Percentiles rank a stretch among this genome's conserved stretches.
Evolutionary conservation across 2,113 vertebrate species (phyloP).

Genomic region (Plestiodon gilberti): DNA sequence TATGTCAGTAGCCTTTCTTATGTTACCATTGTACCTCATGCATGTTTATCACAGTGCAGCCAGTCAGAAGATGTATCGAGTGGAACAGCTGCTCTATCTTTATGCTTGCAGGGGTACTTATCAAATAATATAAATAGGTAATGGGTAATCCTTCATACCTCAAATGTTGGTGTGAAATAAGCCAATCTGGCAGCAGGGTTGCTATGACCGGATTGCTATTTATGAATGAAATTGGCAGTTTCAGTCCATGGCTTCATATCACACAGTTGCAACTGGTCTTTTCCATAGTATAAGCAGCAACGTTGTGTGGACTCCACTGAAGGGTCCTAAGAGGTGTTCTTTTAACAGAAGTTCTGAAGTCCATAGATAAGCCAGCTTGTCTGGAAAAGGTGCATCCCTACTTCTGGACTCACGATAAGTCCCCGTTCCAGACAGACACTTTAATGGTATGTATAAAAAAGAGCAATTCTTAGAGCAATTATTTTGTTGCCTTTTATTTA

Average conservation of each 20-base stretch:
- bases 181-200: background rate
- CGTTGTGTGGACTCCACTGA: background rate
- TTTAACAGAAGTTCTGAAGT: background rate
- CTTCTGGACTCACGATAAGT: background rate
- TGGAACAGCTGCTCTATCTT: background rate
- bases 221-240: conserved; percentile 2
- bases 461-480: background rate
- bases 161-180: background rate
- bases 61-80: background rate
- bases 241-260: background rate
- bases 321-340: background rate
- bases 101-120: too few relatives aligned
- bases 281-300: background rate
- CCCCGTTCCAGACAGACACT: background rate
- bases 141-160: background rate
- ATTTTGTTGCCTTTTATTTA: too few relatives aligned
- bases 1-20: background rate
- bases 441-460: background rate
- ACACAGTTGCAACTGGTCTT: background rate
- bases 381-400: background rate
- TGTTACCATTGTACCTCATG: too few relatives aligned
- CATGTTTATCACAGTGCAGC: background rate
- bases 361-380: background rate
- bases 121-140: too few relatives aligned
- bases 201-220: background rate